Percentiles rank a stretch among this genome's conserved stretches.
phyloP scores from a whole-genome alignment of 2,113 vertebrate genomes.

The Chascanopsetta lugubris region DNA sequence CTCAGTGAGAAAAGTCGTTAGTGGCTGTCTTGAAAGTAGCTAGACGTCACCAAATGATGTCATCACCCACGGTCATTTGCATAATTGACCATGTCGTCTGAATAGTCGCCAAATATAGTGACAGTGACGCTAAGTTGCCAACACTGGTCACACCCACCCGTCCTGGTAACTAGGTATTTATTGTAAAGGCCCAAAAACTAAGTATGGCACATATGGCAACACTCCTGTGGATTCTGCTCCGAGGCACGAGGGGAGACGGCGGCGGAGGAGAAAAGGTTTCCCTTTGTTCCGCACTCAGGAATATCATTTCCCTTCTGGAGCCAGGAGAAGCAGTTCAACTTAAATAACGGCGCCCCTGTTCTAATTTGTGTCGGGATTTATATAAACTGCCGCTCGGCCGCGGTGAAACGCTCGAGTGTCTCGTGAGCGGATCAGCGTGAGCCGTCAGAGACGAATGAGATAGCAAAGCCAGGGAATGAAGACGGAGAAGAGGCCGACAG shows the following conservation, averaged over 20 bases:
- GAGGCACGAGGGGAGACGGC: constrained; percentile 28
- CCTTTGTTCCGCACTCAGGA: constrained; percentile 59
- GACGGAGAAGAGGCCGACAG: constrained; percentile 38
- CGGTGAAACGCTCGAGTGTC: constrained; percentile 34
- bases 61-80: too few relatives aligned
- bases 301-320: constrained; percentile 51
- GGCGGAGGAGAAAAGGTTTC: constrained; percentile 38
- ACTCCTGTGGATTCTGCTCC: too few relatives aligned
- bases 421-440: constrained; percentile 47
- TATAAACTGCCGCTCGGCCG: constrained; percentile 49
- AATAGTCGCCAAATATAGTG: too few relatives aligned
- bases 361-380: constrained; percentile 71
- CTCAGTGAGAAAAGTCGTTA: too few relatives aligned
- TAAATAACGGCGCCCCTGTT: constrained; percentile 67
- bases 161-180: too few relatives aligned
- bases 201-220: too few relatives aligned
- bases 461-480: constrained; percentile 46
- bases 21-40: too few relatives aligned
- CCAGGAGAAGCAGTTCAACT: constrained; percentile 54
- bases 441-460: constrained; percentile 37
- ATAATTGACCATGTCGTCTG: too few relatives aligned
- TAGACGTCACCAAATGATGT: too few relatives aligned
- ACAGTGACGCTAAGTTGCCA: too few relatives aligned
- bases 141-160: too few relatives aligned
- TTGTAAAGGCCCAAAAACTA: too few relatives aligned